Conservation (phyloP, 2,888 invertebrate species). For the Conus canariensis region DNA sequence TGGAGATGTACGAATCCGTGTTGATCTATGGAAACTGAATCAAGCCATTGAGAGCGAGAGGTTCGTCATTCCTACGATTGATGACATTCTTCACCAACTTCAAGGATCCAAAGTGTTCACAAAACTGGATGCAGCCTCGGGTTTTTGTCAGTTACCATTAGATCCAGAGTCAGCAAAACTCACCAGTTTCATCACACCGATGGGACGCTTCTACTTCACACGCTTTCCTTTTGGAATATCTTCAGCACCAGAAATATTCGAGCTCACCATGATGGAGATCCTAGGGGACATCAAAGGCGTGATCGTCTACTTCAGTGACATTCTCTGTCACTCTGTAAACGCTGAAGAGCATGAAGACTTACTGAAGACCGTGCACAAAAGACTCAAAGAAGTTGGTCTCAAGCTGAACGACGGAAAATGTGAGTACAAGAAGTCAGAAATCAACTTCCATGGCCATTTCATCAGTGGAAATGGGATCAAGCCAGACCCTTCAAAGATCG, state of each 20-base stretch:
- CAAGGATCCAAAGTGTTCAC: neutral
- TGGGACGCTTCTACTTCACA: neutral
- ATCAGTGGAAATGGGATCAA: slow-evolving; percentile 19
- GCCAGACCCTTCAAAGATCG: neutral
- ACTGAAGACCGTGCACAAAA: neutral
- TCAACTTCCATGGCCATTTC: neutral
- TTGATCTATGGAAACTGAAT: neutral
- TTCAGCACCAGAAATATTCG: slow-evolving; percentile 33
- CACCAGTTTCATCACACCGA: slow-evolving; percentile 37
- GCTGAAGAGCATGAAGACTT: neutral
- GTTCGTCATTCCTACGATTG: neutral
- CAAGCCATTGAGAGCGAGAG: slow-evolving; percentile 16
- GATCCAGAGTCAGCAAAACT: neutral
- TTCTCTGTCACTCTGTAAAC: neutral
- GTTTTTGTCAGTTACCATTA: slow-evolving; percentile 17
- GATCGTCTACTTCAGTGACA: neutral
- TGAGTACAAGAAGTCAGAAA: neutral
- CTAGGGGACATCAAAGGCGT: neutral
- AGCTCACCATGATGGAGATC: neutral
- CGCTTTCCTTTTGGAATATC: slow-evolving; percentile 2
- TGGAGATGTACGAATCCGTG: neutral
- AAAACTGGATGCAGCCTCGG: slow-evolving; percentile 15
- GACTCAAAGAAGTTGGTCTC: neutral
- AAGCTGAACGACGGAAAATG: slow-evolving; percentile 1
- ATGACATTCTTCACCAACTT: slow-evolving; percentile 21